A percentile compares a stretch with the other conserved stretches of the same genome.
phyloP scores from a whole-genome alignment of 2,888 invertebrate genomes.

The Nomada fucata region DNA sequence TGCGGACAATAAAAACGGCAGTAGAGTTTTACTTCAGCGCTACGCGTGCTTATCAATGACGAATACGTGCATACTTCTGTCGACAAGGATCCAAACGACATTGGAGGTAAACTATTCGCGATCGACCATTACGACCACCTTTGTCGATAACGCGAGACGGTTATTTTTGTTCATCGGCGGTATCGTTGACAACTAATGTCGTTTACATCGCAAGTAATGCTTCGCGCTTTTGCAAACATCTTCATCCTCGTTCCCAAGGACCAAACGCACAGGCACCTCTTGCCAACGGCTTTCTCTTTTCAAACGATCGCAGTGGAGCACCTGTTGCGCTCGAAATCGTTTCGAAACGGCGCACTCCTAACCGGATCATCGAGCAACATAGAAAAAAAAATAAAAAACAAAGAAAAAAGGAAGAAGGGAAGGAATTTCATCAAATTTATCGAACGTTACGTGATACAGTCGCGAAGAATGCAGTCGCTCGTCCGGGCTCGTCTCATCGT shows the following conservation, averaged over 20 bases:
- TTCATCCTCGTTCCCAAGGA: slow-evolving; percentile 16
- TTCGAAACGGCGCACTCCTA: slow-evolving; percentile 20
- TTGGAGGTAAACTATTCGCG: no score
- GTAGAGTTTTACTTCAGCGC: no score
- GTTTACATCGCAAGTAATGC: not conserved
- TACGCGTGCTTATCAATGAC: no score
- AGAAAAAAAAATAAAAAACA: no score
- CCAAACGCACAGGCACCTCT: slow-evolving; percentile 45
- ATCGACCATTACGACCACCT: no score
- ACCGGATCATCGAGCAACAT: slow-evolving; percentile 41
- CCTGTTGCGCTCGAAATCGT: slow-evolving; percentile 46
- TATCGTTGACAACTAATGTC: slow-evolving; percentile 6
- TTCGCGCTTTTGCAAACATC: slow-evolving; percentile 31
- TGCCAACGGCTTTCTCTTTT: slow-evolving; percentile 68
- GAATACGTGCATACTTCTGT: no score
- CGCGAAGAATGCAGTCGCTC: not conserved
- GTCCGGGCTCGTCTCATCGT: not conserved
- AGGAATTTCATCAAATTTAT: not conserved
- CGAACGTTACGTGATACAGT: slow-evolving; percentile 5
- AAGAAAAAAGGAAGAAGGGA: no score
- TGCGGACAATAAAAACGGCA: no score
- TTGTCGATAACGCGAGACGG: no score
- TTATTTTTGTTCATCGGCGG: not conserved
- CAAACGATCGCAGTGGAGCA: slow-evolving; percentile 48
- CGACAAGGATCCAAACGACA: no score